Conservation (phyloP, 2,797 vertebrate species). For the Hapalemur alaotrensis region DNA sequence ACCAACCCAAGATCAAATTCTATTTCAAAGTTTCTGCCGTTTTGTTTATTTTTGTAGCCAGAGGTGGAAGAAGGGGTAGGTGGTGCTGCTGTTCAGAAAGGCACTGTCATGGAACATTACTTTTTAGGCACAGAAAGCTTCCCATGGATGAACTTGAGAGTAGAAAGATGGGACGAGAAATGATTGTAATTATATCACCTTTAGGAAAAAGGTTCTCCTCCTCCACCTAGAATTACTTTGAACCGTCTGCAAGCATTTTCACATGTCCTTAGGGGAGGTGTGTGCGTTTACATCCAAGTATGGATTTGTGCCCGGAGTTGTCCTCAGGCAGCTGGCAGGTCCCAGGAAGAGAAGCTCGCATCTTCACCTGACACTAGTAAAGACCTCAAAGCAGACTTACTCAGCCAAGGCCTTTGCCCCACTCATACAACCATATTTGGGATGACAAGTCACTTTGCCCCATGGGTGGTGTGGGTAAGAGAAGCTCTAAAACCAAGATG, state of each 20-base stretch:
- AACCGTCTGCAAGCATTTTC: not conserved
- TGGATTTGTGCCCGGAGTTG: too few relatives aligned
- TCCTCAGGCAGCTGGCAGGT: not conserved
- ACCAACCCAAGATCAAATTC: not conserved
- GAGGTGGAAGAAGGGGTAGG: not conserved
- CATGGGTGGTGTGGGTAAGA: not conserved
- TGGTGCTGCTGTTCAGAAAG: not conserved
- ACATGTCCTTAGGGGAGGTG: too few relatives aligned
- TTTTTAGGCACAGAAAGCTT: not conserved
- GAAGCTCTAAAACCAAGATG: not conserved
- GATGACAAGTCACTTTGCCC: not conserved
- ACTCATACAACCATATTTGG: not conserved
- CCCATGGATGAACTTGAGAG: not conserved
- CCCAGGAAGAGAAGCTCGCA: too few relatives aligned
- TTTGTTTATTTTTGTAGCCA: not conserved
- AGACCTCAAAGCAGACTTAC: too few relatives aligned
- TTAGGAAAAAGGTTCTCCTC: not conserved
- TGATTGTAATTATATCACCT: not conserved
- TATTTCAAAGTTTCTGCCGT: not conserved
- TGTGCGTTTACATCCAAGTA: not conserved
- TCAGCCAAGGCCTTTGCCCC: not conserved
- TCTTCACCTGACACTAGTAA: not conserved
- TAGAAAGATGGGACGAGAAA: not conserved
- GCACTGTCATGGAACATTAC: not conserved
- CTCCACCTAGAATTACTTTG: not conserved